Percentiles rank a stretch among this genome's conserved stretches.
phyloP scores from a whole-genome alignment of 2,797 vertebrate genomes.

The Falco concolor region DNA sequence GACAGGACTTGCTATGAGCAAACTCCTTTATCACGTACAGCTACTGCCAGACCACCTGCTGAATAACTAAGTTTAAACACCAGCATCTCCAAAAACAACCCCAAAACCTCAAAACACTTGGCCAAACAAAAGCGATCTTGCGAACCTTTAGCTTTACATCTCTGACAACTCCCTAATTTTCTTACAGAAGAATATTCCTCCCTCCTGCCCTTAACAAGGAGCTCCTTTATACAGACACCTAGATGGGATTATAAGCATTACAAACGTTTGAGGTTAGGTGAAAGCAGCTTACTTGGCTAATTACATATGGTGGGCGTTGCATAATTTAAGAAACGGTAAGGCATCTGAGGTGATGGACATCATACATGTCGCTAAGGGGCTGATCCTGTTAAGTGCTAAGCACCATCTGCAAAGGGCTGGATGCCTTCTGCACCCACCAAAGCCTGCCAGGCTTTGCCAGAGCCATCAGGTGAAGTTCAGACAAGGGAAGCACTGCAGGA shows the following conservation, averaged over 20 bases:
- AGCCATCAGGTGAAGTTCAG: not conserved
- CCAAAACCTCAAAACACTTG: not conserved
- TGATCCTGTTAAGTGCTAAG: constrained; percentile 57
- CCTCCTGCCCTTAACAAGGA: not conserved
- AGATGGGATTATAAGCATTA: not conserved
- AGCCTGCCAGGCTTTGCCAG: not conserved
- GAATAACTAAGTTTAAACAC: not conserved
- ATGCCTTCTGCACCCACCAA: not conserved
- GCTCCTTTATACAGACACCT: constrained; percentile 40
- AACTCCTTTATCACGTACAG: not conserved
- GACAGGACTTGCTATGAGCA: not conserved
- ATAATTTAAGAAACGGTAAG: not conserved
- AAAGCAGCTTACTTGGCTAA: constrained; percentile 48
- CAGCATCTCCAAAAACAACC: not conserved
- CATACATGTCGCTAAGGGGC: not conserved
- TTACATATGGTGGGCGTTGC: not conserved
- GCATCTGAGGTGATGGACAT: constrained; percentile 47
- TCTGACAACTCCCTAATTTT: not conserved
- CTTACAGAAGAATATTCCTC: not conserved
- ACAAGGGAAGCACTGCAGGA: not conserved
- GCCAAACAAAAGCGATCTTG: not conserved
- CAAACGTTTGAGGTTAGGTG: constrained; percentile 23
- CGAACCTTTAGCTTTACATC: not conserved
- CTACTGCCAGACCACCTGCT: not conserved
- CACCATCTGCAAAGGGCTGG: not conserved